Evolutionary conservation across 2,888 invertebrate genomes (phyloP).

Genomic region (Caenorhabditis macrosperma): DNA sequence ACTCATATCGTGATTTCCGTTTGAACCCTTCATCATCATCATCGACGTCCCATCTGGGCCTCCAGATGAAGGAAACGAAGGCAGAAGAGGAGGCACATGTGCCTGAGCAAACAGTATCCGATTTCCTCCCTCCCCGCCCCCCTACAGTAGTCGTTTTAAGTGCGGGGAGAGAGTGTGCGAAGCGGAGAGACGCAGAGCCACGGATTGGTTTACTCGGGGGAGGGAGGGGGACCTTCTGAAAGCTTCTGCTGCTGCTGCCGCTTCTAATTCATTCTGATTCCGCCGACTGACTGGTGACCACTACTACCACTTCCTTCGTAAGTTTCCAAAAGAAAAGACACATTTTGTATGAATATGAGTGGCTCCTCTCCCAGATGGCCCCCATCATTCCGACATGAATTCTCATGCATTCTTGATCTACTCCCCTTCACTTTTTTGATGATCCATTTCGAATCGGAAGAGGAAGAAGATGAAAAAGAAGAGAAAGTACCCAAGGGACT

Average conservation of each 20-base stretch:
- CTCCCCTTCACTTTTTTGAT: neutral
- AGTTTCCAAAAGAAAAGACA: conserved; percentile 1
- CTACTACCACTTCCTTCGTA: neutral
- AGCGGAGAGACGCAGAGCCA: neutral
- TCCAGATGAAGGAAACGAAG: neutral
- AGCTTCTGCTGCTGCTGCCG: neutral
- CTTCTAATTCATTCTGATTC: conserved; percentile 15
- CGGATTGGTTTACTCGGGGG: conserved; percentile 42
- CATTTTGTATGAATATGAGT: conserved; percentile 17
- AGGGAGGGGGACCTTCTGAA: neutral
- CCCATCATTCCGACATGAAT: neutral
- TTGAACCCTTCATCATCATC: neutral
- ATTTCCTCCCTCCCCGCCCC: conserved; percentile 17
- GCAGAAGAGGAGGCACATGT: neutral
- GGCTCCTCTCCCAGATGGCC: neutral
- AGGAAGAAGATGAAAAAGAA: neutral
- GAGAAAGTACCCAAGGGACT: neutral
- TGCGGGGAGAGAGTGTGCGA: conserved; percentile 14
- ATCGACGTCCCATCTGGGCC: conserved; percentile 2
- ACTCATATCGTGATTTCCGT: neutral
- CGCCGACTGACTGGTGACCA: neutral
- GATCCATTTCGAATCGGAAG: neutral
- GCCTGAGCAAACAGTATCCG: conserved; percentile 54
- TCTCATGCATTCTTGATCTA: conserved; percentile 13
- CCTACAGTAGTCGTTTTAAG: conserved; percentile 31